Base-by-base conservation (phyloP, 2,888 invertebrate genomes). In the Folsomia manolachei region DNA sequence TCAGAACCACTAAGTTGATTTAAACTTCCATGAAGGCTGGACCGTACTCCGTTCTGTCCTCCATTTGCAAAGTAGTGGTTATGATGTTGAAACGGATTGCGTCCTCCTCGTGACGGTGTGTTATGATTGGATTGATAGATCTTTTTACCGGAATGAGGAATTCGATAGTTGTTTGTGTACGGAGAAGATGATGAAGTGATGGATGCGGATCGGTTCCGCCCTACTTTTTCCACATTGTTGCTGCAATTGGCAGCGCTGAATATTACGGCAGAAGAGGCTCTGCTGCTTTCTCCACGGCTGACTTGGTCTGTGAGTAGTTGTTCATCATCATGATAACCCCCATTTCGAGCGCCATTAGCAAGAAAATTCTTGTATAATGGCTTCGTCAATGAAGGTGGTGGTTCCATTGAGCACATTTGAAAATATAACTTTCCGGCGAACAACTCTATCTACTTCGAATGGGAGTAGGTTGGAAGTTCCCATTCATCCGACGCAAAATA, bases 321-420 rank as follows among this genome's bases (percentile, higher is more conserved):
- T 53, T 75, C 75, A 56, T 77, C 79, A 71, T 79, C 78, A 71
- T 71, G 73, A 69, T 72, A 79, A 14, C 78, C 79, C 71, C 77
- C 76, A 62, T 77, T 78, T 23, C 75, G 73, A 70, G 64, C 77
- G 39, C 79, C 77, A 62, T 69, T 74, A 56, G 27, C 64, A 53
- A 74, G 66, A 53, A 69, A 72, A n/a, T 64, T 64, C 27, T 27
- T 7, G 27, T 26, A 64, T 11, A 27, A 64, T 26, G 64, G 64
- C 27, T 64, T 19, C 9, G 21, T 27, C 27, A 26, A 25, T 61
- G 74, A 69, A 68, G 73, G 63, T 51, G 71, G 74, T 63, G 70
- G 76, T 71, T 76, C 76, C 76, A 76, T 76, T 71, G 75, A 72
- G 53, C 64, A 64, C 64, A 64, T 64, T 25, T 39, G 23, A 25